These are phyloP conservation scores for Tenthredo amoena DNA, from an alignment of 2,888 invertebrate genomes.

Conservation along the genomic window DNA sequence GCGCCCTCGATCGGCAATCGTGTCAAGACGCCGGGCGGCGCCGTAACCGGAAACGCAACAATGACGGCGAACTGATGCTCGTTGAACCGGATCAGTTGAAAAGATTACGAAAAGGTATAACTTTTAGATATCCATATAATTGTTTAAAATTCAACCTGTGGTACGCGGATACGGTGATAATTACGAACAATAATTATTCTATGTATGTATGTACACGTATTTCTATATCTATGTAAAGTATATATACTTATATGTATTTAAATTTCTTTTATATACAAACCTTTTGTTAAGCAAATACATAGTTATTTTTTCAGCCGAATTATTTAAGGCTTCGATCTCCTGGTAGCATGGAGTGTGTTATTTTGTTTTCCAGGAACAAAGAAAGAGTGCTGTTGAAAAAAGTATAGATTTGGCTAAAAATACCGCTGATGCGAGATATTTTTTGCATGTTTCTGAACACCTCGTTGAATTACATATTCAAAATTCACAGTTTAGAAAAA, in stretches of 20 bases:
- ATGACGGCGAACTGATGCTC: constrained; percentile 61
- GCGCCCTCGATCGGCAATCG: constrained; percentile 48
- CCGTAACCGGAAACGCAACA: constrained; percentile 68
- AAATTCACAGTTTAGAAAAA: constrained; percentile 28
- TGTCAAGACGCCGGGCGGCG: constrained; percentile 57
- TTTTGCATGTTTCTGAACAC: constrained; percentile 23
- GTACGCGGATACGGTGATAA: neutral
- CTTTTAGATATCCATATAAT: constrained; percentile 20
- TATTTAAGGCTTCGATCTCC: neutral
- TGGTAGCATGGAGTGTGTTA: constrained; percentile 33
- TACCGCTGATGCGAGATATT: constrained; percentile 37
- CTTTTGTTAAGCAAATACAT: constrained; percentile 12
- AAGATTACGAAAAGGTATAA: constrained; percentile 70
- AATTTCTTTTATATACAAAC: constrained; percentile 1
- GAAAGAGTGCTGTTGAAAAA: neutral
- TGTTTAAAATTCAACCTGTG: neutral
- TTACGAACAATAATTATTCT: neutral
- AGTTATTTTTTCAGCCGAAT: constrained; percentile 10
- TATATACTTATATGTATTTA: neutral
- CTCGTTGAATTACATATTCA: constrained; percentile 10
- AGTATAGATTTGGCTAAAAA: constrained; percentile 30
- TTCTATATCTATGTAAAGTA: neutral
- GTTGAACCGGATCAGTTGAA: constrained; percentile 60
- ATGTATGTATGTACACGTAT: constrained; percentile 7
- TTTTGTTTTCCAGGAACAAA: constrained; percentile 43